Conservation (phyloP, 2,888 invertebrate species). For the Apodemia hepburni region DNA sequence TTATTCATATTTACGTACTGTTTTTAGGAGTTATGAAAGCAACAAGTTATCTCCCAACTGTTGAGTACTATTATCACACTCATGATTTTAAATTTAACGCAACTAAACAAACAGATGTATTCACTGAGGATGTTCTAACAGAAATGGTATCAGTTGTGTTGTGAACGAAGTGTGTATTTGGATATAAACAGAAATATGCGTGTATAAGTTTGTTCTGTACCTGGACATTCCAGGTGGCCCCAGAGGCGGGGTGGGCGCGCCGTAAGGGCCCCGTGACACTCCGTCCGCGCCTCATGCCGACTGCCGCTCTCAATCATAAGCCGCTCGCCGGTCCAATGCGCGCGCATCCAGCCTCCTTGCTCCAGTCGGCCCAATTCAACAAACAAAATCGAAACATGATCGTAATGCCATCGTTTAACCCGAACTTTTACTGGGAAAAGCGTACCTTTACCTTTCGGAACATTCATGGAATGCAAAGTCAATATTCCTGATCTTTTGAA, state of each 20-base stretch:
- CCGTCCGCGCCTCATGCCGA: slow-evolving; percentile 72
- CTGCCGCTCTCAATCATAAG: slow-evolving; percentile 50
- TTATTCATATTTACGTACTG: slow-evolving; percentile 46
- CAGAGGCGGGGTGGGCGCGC: slow-evolving; percentile 88
- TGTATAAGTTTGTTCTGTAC: slow-evolving; percentile 47
- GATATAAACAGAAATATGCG: neutral
- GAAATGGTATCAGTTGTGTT: neutral
- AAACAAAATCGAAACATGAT: slow-evolving; percentile 37
- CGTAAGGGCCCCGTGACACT: slow-evolving; percentile 82
- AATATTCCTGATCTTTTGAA: slow-evolving; percentile 1
- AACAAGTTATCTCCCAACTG: slow-evolving; percentile 74
- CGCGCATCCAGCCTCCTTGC: slow-evolving; percentile 66
- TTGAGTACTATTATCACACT: slow-evolving; percentile 51
- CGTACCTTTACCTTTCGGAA: slow-evolving; percentile 10
- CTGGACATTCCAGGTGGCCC: slow-evolving; percentile 92
- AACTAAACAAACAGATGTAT: slow-evolving; percentile 24
- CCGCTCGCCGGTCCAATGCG: slow-evolving; percentile 41
- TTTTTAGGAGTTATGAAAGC: slow-evolving; percentile 45
- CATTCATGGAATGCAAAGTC: slow-evolving; percentile 7
- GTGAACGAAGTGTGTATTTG: neutral
- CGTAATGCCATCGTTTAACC: slow-evolving; percentile 34
- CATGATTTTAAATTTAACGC: slow-evolving; percentile 37
- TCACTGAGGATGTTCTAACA: neutral
- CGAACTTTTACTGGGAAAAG: slow-evolving; percentile 19
- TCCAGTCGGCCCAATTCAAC: slow-evolving; percentile 46